These are phyloP conservation scores for Ylistrum balloti DNA, from an alignment of 1,140 invertebrate genomes.

Conservation along the genomic window DNA sequence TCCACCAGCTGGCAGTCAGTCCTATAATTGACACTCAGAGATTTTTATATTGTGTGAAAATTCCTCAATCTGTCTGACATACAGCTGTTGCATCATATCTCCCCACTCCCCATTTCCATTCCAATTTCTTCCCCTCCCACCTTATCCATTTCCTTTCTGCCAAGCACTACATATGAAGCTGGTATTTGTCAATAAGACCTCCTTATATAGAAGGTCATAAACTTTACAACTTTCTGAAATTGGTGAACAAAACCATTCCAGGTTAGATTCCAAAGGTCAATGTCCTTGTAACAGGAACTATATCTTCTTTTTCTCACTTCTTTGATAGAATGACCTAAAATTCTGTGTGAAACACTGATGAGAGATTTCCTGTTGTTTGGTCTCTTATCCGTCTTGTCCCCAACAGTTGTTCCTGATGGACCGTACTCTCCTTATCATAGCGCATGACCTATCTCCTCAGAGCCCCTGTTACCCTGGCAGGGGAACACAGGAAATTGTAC, in stretches of 20 bases:
- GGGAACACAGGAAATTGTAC: not conserved
- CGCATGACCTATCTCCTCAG: not conserved
- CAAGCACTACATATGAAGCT: not conserved
- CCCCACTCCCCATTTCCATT: not conserved
- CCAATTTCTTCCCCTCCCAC: not conserved
- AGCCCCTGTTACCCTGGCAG: not conserved
- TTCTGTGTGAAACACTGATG: not conserved
- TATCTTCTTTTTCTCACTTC: not conserved
- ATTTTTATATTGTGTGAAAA: conserved; percentile 36
- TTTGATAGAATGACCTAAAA: not conserved
- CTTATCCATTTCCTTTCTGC: not conserved
- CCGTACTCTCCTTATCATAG: not conserved
- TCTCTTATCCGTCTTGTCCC: not conserved
- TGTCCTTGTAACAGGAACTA: not conserved
- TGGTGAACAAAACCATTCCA: not conserved
- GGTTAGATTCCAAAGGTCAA: not conserved
- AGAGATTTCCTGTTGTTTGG: not conserved
- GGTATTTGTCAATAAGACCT: not conserved
- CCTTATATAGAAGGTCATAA: not conserved
- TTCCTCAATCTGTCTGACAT: not conserved
- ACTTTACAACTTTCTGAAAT: not conserved
- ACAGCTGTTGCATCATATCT: not conserved
- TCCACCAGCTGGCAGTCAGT: not conserved
- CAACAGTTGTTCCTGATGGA: not conserved
- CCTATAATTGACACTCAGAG: not conserved